phyloP scores from a whole-genome alignment of 2,888 invertebrate genomes.

The Mythimna lalbum region DNA sequence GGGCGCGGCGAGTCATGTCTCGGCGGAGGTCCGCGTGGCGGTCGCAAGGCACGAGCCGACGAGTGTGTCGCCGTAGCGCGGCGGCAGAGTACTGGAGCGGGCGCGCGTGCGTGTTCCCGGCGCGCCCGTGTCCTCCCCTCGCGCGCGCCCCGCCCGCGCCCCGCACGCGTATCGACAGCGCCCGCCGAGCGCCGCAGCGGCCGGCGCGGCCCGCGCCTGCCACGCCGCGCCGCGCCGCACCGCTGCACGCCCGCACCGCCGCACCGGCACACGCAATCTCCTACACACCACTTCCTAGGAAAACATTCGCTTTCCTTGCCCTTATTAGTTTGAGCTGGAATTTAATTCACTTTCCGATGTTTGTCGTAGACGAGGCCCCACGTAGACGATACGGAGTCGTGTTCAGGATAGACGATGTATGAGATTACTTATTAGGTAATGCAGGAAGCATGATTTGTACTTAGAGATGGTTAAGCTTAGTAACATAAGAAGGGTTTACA shows the following conservation, averaged over 20 bases:
- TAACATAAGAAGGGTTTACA: slow-evolving; percentile 60
- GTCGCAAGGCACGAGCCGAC: slow-evolving; percentile 74
- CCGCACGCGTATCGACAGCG: slow-evolving; percentile 86
- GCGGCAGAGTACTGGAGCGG: slow-evolving; percentile 82
- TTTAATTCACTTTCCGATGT: slow-evolving; percentile 69
- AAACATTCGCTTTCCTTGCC: slow-evolving; percentile 77
- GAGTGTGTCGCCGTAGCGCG: slow-evolving; percentile 81
- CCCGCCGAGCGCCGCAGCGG: slow-evolving; percentile 85
- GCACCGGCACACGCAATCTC: slow-evolving; percentile 71
- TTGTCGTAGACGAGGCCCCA: slow-evolving; percentile 34
- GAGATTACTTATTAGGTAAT: slow-evolving; percentile 22
- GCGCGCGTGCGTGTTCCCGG: slow-evolving; percentile 76
- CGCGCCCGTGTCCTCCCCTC: slow-evolving; percentile 67
- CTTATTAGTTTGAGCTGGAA: slow-evolving; percentile 71
- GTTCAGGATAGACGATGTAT: background rate
- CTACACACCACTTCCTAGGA: slow-evolving; percentile 67
- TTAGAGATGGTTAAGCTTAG: slow-evolving; percentile 25
- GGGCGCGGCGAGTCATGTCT: slow-evolving; percentile 85
- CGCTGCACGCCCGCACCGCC: slow-evolving; percentile 63
- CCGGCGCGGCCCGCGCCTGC: slow-evolving; percentile 70
- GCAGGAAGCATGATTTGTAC: slow-evolving; percentile 27
- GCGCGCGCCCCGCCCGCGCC: slow-evolving; percentile 76
- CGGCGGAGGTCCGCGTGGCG: slow-evolving; percentile 81
- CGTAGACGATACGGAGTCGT: background rate
- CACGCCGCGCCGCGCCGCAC: slow-evolving; percentile 65